Evolutionary conservation across 2,888 invertebrate genomes (phyloP).

Genomic region (Yponomeuta plumbellus): DNA sequence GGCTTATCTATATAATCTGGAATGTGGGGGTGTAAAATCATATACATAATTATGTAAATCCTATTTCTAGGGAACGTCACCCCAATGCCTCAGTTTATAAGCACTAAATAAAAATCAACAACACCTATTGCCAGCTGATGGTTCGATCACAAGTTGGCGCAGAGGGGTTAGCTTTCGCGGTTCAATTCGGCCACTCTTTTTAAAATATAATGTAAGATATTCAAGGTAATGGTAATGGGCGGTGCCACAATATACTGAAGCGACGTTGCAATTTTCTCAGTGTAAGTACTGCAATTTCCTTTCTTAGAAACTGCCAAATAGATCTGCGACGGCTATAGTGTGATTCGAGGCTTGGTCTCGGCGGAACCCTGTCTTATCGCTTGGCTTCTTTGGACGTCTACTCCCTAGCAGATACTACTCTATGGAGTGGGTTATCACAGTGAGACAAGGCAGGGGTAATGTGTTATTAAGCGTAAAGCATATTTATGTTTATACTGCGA

Average conservation of each 20-base stretch:
- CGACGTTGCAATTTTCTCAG: too few species aligned
- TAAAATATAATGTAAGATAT: too few species aligned
- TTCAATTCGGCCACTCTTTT: background rate
- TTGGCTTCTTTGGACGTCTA: background rate
- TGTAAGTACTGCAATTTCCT: too few species aligned
- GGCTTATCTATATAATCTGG: too few species aligned
- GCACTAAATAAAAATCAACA: background rate
- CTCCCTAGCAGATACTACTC: background rate
- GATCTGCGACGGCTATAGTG: background rate
- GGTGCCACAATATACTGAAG: too few species aligned
- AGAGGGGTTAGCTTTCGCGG: background rate
- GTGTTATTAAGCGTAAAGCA: too few species aligned
- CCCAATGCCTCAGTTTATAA: background rate
- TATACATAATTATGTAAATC: too few species aligned
- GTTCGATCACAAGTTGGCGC: background rate
- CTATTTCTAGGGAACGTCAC: background rate
- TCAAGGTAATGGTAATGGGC: too few species aligned
- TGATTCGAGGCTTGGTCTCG: background rate
- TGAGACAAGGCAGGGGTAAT: too few species aligned
- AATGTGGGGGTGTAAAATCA: too few species aligned
- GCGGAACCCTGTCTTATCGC: constrained; percentile 6
- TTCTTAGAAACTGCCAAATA: background rate
- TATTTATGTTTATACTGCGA: too few species aligned
- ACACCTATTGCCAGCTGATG: background rate
- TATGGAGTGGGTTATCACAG: too few species aligned